Percentiles rank a stretch among this genome's conserved stretches.
Evolutionary conservation across 2,113 vertebrate species (phyloP).

Genomic region (Rhagologus leucostigma): DNA sequence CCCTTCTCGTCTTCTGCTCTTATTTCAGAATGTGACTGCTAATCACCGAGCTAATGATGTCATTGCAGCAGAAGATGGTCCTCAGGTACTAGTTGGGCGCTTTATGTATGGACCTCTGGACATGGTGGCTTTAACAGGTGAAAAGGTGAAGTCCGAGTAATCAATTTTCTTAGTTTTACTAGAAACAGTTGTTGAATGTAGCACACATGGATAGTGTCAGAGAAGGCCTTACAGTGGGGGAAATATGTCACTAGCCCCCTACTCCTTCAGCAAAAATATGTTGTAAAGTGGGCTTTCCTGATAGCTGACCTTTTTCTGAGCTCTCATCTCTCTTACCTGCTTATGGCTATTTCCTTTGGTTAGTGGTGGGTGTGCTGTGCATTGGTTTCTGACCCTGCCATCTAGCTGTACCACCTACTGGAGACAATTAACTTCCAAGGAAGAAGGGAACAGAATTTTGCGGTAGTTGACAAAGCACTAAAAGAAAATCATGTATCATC

Average conservation of each 20-base stretch:
- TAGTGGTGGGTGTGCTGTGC: neutral
- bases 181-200: neutral
- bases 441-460: neutral
- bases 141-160: slow-evolving; percentile 80
- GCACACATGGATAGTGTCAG: neutral
- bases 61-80: slow-evolving; percentile 88
- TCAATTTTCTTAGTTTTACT: neutral
- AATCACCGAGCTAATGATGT: slow-evolving; percentile 95
- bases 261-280: neutral
- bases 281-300: neutral
- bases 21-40: slow-evolving; percentile 88
- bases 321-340: neutral
- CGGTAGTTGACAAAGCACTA: neutral
- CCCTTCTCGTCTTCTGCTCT: neutral
- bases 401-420: neutral
- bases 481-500: neutral
- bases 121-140: slow-evolving; percentile 97
- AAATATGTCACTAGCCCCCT: neutral
- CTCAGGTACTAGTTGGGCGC: slow-evolving; percentile 89
- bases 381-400: neutral
- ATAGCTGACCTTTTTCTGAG: neutral
- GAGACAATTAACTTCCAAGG: neutral
- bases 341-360: neutral
- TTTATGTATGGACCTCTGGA: slow-evolving; percentile 98
- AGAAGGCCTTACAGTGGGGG: neutral